These are phyloP conservation scores for Clupea harengus DNA, from an alignment of 2,113 vertebrate species.

Conservation along the genomic window DNA sequence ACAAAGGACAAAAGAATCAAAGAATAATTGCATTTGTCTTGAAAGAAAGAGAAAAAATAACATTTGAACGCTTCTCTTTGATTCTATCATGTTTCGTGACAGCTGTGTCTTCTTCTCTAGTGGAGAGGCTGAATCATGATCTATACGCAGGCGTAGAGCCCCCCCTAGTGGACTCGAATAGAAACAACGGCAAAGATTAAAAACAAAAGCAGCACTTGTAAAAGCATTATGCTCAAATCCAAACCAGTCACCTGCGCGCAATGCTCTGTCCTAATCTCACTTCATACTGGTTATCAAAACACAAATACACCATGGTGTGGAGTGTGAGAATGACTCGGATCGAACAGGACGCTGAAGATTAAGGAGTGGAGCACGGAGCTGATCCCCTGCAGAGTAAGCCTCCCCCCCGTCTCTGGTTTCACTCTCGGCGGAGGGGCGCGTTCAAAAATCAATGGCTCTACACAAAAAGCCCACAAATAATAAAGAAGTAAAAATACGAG, in stretches of 20 bases:
- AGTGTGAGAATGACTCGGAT: slow-evolving; percentile 32
- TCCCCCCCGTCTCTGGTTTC: not conserved
- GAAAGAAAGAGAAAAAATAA: slow-evolving; percentile 29
- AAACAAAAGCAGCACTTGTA: slow-evolving; percentile 54
- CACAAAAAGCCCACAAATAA: not conserved
- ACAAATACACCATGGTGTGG: slow-evolving; percentile 39
- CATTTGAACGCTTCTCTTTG: slow-evolving; percentile 30
- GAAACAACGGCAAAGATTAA: slow-evolving; percentile 33
- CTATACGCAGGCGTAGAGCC: not conserved
- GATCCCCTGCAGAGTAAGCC: not conserved
- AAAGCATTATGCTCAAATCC: slow-evolving; percentile 47
- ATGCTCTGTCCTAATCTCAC: slow-evolving; percentile 39
- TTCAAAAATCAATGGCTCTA: slow-evolving; percentile 3
- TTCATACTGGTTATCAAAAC: slow-evolving; percentile 31
- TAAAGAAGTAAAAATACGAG: not conserved
- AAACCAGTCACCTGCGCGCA: slow-evolving; percentile 48
- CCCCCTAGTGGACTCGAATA: slow-evolving; percentile 13
- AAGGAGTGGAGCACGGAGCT: not conserved
- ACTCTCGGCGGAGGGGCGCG: not conserved
- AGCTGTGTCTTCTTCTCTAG: slow-evolving; percentile 31
- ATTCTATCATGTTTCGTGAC: slow-evolving; percentile 30
- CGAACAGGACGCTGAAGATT: not conserved
- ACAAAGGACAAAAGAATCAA: slow-evolving; percentile 60
- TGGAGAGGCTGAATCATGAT: slow-evolving; percentile 18
- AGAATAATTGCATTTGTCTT: slow-evolving; percentile 41